phyloP scores from a whole-genome alignment of 2,888 invertebrate species.

The Latheticus oryzae region DNA sequence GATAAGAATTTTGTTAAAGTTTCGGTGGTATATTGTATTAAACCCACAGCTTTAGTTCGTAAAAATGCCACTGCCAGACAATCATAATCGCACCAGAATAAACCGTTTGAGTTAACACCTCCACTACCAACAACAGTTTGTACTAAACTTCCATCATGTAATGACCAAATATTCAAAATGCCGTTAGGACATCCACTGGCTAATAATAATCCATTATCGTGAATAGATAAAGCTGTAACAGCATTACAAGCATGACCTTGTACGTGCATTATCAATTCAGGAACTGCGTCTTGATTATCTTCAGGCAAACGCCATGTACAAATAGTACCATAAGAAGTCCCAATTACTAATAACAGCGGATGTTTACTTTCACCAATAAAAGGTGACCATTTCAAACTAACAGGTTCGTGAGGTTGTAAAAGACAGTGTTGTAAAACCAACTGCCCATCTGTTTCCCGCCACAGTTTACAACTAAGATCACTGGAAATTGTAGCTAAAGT shows the following conservation, averaged over 20 bases:
- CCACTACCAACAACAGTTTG: constrained; percentile 68
- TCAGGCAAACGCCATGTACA: constrained; percentile 65
- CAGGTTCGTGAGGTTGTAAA: constrained; percentile 65
- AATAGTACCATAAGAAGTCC: constrained; percentile 69
- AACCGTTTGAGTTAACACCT: constrained; percentile 66
- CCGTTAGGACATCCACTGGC: constrained; percentile 69
- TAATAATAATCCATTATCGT: constrained; percentile 68
- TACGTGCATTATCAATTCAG: constrained; percentile 63
- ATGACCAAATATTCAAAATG: constrained; percentile 72
- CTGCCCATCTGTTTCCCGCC: constrained; percentile 64
- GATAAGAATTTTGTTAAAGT: constrained; percentile 65
- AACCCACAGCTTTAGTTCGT: constrained; percentile 68
- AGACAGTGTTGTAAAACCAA: constrained; percentile 65
- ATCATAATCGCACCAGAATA: constrained; percentile 67
- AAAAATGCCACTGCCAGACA: constrained; percentile 69
- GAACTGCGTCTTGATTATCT: constrained; percentile 49
- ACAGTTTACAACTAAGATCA: constrained; percentile 66
- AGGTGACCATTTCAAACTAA: constrained; percentile 69
- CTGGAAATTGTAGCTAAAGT: constrained; percentile 68
- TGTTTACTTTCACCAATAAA: constrained; percentile 62
- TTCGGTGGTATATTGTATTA: constrained; percentile 66
- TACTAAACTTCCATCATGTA: constrained; percentile 70
- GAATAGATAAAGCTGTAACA: constrained; percentile 68
- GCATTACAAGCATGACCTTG: constrained; percentile 69
- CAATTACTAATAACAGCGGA: constrained; percentile 67